Evolutionary conservation across 2,113 vertebrate genomes (phyloP).

Genomic region (Brachyhypopomus occidentalis): DNA sequence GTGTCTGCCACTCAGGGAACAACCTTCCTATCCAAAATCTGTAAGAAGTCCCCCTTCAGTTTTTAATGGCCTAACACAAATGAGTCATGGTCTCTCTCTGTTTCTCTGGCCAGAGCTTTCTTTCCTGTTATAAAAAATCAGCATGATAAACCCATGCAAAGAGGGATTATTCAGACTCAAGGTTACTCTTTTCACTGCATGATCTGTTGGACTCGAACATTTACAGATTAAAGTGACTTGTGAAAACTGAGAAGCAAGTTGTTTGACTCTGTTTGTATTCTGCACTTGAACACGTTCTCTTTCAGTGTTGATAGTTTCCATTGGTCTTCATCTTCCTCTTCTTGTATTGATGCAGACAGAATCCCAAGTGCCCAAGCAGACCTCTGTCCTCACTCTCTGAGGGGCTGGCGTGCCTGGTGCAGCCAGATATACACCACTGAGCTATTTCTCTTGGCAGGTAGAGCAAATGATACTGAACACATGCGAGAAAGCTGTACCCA

Average conservation of each 20-base stretch:
- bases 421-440: background rate
- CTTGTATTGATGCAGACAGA: conserved; percentile 11
- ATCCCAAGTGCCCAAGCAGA: background rate
- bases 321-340: background rate
- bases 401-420: background rate
- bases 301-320: background rate
- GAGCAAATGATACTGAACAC: background rate
- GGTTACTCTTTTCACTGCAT: too few relatives aligned
- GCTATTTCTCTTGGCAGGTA: background rate
- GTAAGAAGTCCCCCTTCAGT: too few relatives aligned
- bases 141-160: too few relatives aligned
- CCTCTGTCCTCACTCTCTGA: background rate
- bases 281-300: background rate
- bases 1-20: conserved; percentile 72
- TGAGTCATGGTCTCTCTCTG: too few relatives aligned
- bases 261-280: background rate
- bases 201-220: too few relatives aligned
- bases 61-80: too few relatives aligned
- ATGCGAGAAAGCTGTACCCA: background rate
- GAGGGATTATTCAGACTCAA: too few relatives aligned
- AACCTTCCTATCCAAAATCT: conserved; percentile 57
- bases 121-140: too few relatives aligned
- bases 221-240: too few relatives aligned
- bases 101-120: too few relatives aligned
- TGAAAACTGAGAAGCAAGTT: background rate